Conservation (phyloP, 2,888 invertebrate species). For the Tetragnatha montana region DNA sequence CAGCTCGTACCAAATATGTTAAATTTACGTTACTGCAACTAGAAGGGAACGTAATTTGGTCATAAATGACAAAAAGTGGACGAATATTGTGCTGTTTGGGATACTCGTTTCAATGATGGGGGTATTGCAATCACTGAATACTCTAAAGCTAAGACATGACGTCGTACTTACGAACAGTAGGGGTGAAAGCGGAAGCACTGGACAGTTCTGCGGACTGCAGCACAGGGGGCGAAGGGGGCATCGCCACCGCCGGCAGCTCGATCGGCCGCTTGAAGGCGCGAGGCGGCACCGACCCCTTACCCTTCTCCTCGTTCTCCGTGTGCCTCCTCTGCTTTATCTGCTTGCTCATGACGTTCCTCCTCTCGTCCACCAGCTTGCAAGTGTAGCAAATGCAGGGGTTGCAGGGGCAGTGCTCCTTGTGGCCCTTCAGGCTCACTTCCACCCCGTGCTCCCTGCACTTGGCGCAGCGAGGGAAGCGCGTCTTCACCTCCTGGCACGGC, state of each 20-base stretch:
- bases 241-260: not conserved
- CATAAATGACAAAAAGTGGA: no score
- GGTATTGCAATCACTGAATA: no score
- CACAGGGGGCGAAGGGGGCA: not conserved
- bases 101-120: no score
- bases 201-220: not conserved
- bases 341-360: slow-evolving; percentile 43
- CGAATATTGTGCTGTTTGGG: no score
- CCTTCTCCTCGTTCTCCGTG: not conserved
- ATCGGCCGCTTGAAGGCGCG: no score
- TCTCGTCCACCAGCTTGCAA: slow-evolving; percentile 27
- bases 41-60: no score
- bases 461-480: slow-evolving; percentile 44
- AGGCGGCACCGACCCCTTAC: not conserved
- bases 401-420: slow-evolving; percentile 19
- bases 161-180: not conserved
- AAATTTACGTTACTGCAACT: no score
- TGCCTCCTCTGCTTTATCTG: slow-evolving; percentile 36
- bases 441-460: slow-evolving; percentile 40
- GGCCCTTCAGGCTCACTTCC: slow-evolving; percentile 25
- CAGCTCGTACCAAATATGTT: no score
- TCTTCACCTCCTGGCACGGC: not conserved
- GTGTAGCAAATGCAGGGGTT: slow-evolving; percentile 4
- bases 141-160: no score
- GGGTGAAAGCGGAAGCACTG: not conserved